Percentiles rank a stretch among this genome's conserved stretches.
Evolutionary conservation across 92 coral and sea anemone genomes (phyloP).

Genomic region (Umimayanthus kanabou): DNA sequence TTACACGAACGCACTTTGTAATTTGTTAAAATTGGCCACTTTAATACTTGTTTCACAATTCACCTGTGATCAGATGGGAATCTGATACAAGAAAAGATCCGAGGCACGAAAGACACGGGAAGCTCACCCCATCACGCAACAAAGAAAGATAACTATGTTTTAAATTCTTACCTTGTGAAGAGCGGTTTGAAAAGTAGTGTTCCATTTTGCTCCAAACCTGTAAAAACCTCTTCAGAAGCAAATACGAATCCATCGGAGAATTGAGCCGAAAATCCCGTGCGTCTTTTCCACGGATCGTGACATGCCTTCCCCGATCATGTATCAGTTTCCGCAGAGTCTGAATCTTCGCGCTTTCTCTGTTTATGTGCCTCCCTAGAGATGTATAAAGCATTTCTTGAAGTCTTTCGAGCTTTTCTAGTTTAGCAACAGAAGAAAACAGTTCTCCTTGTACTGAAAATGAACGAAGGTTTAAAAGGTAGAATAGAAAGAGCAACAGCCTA

Average conservation of each 20-base stretch:
- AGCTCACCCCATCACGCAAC: too few species aligned
- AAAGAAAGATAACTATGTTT: not conserved
- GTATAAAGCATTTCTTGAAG: not conserved
- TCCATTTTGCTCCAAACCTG: not conserved
- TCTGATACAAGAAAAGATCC: not conserved
- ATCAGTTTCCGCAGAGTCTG: constrained; percentile 6
- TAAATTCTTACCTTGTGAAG: not conserved
- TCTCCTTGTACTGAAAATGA: not conserved
- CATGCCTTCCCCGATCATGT: not conserved
- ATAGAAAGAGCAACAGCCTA: not conserved
- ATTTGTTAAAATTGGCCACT: too few species aligned
- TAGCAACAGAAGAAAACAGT: constrained; percentile 9
- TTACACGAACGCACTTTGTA: too few species aligned
- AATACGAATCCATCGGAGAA: not conserved
- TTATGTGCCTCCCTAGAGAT: not conserved
- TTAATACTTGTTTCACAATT: too few species aligned
- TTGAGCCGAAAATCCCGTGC: not conserved
- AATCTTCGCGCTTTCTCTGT: not conserved
- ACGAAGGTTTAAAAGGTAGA: not conserved
- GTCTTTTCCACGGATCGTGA: not conserved
- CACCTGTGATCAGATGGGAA: not conserved
- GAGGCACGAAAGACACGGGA: not conserved
- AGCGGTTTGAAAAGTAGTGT: not conserved
- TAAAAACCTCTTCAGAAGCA: not conserved
- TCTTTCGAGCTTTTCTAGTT: not conserved